phyloP scores from a whole-genome alignment of 1,140 invertebrate genomes.

The Aphis gossypii region DNA sequence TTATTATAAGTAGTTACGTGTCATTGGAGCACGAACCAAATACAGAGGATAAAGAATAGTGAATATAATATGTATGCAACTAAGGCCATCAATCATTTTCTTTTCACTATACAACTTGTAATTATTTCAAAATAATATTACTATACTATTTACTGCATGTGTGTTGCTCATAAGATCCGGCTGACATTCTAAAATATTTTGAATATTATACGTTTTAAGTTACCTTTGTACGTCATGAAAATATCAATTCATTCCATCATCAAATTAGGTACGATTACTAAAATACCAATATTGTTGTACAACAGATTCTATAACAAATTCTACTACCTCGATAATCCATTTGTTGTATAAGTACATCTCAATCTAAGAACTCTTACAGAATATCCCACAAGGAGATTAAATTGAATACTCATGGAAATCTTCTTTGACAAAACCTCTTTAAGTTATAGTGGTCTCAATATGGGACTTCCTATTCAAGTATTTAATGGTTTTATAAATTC shows the following conservation, averaged over 20 bases:
- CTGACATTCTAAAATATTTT: not conserved
- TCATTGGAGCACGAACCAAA: not conserved
- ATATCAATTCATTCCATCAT: not conserved
- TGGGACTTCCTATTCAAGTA: not conserved
- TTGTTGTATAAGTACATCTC: not conserved
- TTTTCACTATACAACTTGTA: not conserved
- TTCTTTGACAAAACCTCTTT: not conserved
- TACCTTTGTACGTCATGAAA: not conserved
- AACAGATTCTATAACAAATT: not conserved
- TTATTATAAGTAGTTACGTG: not conserved
- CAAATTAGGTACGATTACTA: not conserved
- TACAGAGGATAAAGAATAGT: not conserved
- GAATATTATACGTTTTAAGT: not conserved
- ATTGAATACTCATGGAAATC: not conserved
- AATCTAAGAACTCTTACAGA: not conserved
- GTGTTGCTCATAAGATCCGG: not conserved
- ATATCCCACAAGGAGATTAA: not conserved
- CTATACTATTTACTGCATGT: not conserved
- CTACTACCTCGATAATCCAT: not conserved
- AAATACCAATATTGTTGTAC: not conserved
- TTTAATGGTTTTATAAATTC: not conserved
- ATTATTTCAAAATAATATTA: not conserved
- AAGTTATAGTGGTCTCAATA: not conserved
- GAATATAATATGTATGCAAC: not conserved
- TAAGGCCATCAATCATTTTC: not conserved